Conservation (phyloP, 2,113 vertebrate genomes). For the Lepus europaeus region DNA sequence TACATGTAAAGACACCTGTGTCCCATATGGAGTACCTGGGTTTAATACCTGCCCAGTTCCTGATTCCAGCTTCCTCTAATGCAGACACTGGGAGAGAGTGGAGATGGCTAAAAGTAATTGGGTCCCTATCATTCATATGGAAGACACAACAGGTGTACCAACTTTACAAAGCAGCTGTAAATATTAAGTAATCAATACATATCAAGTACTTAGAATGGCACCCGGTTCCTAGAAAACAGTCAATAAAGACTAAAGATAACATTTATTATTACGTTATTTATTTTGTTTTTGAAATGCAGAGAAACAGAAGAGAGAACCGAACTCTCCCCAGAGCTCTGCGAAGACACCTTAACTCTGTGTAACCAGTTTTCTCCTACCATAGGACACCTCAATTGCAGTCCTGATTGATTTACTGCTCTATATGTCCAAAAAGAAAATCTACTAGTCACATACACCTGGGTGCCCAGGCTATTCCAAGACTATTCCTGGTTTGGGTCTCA, state of each 20-base stretch:
- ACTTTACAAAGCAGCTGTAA: background rate
- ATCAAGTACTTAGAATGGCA: background rate
- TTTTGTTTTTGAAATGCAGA: background rate
- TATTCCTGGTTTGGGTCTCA: background rate
- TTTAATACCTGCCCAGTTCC: too few species aligned
- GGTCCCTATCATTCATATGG: too few species aligned
- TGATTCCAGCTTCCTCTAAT: too few species aligned
- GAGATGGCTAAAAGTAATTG: too few species aligned
- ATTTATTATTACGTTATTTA: background rate
- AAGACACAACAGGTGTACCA: background rate
- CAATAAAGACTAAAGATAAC: background rate
- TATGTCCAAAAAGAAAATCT: background rate
- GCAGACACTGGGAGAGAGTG: too few species aligned
- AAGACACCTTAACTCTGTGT: background rate
- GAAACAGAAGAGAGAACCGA: background rate
- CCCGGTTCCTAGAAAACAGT: background rate
- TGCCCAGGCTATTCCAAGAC: background rate
- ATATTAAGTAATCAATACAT: background rate
- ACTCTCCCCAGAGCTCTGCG: background rate
- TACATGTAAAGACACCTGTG: too few species aligned
- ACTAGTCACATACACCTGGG: background rate
- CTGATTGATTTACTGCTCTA: background rate
- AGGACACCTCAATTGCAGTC: rapidly evolving
- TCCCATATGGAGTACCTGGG: too few species aligned
- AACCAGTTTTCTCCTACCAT: background rate